A percentile compares a stretch with the other conserved stretches of the same genome.
phyloP scores from a whole-genome alignment of 2,113 vertebrate genomes.

The Psittacula cyanocephala region DNA sequence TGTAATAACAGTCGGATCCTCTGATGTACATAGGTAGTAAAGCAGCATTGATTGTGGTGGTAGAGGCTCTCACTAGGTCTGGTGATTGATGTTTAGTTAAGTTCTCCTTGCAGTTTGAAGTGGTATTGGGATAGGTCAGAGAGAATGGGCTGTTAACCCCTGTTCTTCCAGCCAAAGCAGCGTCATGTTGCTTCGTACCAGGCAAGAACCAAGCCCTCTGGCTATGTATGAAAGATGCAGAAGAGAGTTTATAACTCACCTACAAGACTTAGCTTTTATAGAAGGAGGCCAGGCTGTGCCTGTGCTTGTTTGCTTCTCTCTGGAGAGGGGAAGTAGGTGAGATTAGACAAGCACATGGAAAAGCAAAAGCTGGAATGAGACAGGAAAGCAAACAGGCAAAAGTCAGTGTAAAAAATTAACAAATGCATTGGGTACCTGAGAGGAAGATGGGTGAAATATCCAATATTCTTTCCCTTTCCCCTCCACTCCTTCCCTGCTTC shows the following conservation, averaged over 20 bases:
- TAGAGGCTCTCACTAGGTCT: not conserved
- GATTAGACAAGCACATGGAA: not conserved
- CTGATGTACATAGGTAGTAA: not conserved
- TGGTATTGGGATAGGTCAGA: constrained; percentile 22
- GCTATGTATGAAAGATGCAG: not conserved
- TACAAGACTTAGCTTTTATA: not conserved
- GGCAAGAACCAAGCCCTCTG: fast-evolving
- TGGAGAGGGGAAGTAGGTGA: not conserved
- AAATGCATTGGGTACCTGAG: not conserved
- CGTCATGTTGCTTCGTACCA: fast-evolving
- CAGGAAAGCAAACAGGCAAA: not conserved
- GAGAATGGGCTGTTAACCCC: not conserved
- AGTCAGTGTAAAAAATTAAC: not conserved
- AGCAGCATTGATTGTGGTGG: not conserved
- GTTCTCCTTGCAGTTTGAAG: not conserved
- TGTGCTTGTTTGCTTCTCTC: constrained; percentile 9
- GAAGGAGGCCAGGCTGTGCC: not conserved
- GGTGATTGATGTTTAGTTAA: not conserved
- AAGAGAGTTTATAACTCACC: not conserved
- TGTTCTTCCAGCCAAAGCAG: not conserved
- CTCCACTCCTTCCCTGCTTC: not conserved
- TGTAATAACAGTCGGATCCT: not conserved
- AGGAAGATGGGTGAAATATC: not conserved
- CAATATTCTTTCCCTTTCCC: not conserved
- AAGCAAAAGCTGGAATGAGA: not conserved